Conservation (phyloP, 2,797 vertebrate genomes). For the Danio kyathit region DNA sequence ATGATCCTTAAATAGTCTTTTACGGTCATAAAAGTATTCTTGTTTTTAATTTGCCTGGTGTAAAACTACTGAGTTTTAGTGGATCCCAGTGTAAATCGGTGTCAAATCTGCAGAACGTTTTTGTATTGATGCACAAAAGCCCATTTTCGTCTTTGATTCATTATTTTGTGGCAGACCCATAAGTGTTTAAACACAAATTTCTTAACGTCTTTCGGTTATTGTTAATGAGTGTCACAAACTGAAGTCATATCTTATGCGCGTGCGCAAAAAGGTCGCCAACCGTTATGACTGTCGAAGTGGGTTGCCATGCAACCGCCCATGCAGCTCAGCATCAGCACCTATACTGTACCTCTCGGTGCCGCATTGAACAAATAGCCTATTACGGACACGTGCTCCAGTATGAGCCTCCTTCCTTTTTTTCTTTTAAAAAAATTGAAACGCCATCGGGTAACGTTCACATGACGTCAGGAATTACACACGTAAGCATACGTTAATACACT, state of each 20-base stretch:
- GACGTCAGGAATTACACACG: not conserved
- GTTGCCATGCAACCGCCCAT: conserved; percentile 77
- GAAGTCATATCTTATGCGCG: not conserved
- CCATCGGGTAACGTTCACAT: not conserved
- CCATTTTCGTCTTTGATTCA: too few relatives aligned
- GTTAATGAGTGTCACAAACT: too few relatives aligned
- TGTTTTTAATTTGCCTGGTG: too few relatives aligned
- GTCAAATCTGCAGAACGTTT: too few relatives aligned
- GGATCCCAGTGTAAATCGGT: too few relatives aligned
- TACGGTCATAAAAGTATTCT: too few relatives aligned
- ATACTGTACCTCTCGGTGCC: conserved; percentile 47
- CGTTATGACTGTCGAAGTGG: conserved; percentile 33
- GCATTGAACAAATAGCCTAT: conserved; percentile 51
- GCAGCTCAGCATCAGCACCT: conserved; percentile 80
- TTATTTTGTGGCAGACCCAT: too few relatives aligned
- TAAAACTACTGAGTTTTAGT: too few relatives aligned
- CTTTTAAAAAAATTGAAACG: conserved; percentile 56
- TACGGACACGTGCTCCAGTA: conserved; percentile 12
- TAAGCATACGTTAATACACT: not conserved
- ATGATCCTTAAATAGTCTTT: too few relatives aligned
- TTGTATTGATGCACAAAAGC: too few relatives aligned
- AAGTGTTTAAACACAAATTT: too few relatives aligned
- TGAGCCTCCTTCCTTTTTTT: conserved; percentile 64
- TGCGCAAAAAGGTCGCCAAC: conserved; percentile 15
- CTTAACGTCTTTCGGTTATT: too few relatives aligned